Base-by-base conservation (phyloP, 2,888 invertebrate species). In the Leucoptera coffeella region DNA sequence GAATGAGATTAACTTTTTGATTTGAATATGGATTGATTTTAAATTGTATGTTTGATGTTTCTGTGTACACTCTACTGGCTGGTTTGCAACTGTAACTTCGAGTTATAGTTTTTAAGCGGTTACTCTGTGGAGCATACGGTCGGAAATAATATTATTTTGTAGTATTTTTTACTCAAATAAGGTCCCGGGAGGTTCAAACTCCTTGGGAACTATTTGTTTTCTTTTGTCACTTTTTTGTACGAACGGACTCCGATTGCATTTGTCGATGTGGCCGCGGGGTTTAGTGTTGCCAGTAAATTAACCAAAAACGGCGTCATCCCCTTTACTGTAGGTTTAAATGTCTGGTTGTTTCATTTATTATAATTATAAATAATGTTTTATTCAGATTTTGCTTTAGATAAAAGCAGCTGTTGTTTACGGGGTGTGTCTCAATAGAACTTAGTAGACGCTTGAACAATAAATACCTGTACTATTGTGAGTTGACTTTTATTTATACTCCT, bases 391-490 rank as follows among this genome's bases (percentile, higher is more conserved):
- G 52, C 52, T 57, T 52, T 52, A 40, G 43, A 50, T 43, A 45
- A 45, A 47, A 43, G 42, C 43, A 40, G 41, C 46, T 47, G 46
- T 46, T 39, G 23, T 28, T 17, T 48, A 42, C 42, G 42, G 41
- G 39, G 51, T 59, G 57, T 59, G 58, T 62, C 62, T 56, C 50
- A 44, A 53, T 48, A 50, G 56, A 54, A 48, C 52, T 56, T 52
- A n/a, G 62, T 62, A 60, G 64, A 58, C 60, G 64, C 61, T 61
- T 65, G 59, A 64, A 64, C 62, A 65, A 64, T 60, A 65, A 64
- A 64, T 62, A 61, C 53, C 53, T 62, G 58, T 62, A 62, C 59
- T 14, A 13, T 12, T 13, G 19, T 19, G 11, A 21, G 14, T 21
- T 10, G 19, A 10, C 23, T 11, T 21, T 23, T n/a, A 23, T 17